Base-by-base conservation (phyloP, 2,888 invertebrate species). In the Rhaphigaster nebulosa region DNA sequence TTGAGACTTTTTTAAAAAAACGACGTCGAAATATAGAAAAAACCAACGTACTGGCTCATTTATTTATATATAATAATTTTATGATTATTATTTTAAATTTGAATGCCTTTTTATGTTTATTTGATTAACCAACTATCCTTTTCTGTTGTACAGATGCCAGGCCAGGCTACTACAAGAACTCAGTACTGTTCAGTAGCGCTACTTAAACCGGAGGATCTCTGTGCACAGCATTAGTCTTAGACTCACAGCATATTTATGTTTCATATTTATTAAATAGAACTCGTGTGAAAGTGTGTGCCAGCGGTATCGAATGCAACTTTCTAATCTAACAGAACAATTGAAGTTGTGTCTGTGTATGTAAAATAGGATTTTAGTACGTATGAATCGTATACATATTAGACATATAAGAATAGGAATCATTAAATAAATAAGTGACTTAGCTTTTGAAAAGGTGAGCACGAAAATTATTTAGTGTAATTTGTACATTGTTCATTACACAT, bases 121-220 rank as follows among this genome's bases (percentile, higher is more conserved):
- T 56, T 56, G 5, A 8, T 26, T 56, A 26, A 23, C 26, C 4
- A 45, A 26, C 20, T 80, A n/a, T 23, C 20, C 18, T 54, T 91
- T 89, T 91, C 91, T 93, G 91, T 94, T 93, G 94, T 94, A 56
- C 94, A 94, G 94, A 94, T 92, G 94, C 94, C 88, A 94, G 94
- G 92, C 93, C 94, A 92, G 96, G 96, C 93, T 98, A 98, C 94
- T 98, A 97, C 95, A 98, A 98, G 94, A 98, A 97, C 94, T 97
- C 98, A 60, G 97, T 98, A 92, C 95, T 98, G 92, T 98, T 97
- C 94, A 97, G 97, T 93, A 97, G 97, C 94, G 97, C 97, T 93
- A 97, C 97, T 94, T 95, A 95, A 92, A 90, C 90, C 56, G 76
- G 89, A 76, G 52, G 89, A 89, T 89, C 89, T 89, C 89, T 76